Percentiles rank a stretch among this genome's conserved stretches.
Evolutionary conservation across 2,888 invertebrate species (phyloP).

Genomic region (Margaritifera margaritifera): DNA sequence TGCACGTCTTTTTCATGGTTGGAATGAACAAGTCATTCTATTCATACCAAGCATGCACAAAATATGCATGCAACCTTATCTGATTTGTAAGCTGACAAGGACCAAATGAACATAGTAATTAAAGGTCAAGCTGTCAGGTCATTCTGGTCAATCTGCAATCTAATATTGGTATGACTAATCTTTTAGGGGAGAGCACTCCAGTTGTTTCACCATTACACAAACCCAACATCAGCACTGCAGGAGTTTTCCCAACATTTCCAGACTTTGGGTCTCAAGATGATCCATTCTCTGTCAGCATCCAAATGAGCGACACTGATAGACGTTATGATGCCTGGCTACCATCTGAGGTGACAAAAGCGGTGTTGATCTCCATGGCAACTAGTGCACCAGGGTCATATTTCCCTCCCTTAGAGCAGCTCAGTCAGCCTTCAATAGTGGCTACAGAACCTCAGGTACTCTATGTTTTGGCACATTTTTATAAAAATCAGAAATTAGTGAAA

Average conservation of each 20-base stretch:
- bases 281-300: slow-evolving; percentile 60
- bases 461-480: neutral
- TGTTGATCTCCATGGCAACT: slow-evolving; percentile 76
- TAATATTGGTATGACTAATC: too few species aligned
- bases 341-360: slow-evolving; percentile 82
- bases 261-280: slow-evolving; percentile 42
- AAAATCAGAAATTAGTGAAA: too few species aligned
- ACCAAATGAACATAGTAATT: too few species aligned
- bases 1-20: too few species aligned
- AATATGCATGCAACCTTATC: too few species aligned
- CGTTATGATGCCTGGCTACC: slow-evolving; percentile 82
- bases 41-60: too few species aligned
- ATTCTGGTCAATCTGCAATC: too few species aligned
- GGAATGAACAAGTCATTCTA: too few species aligned
- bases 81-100: too few species aligned
- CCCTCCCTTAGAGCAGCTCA: slow-evolving; percentile 83
- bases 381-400: slow-evolving; percentile 82
- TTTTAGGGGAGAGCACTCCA: too few species aligned
- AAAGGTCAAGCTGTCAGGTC: too few species aligned
- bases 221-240: slow-evolving; percentile 23
- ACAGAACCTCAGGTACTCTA: slow-evolving; percentile 86
- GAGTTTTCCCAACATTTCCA: slow-evolving; percentile 13
- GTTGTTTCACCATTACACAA: slow-evolving; percentile 8
- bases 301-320: slow-evolving; percentile 67
- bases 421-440: slow-evolving; percentile 87